Evolutionary conservation across 1,140 invertebrate genomes (phyloP).

Genomic region (Ptiloglossa arizonensis): DNA sequence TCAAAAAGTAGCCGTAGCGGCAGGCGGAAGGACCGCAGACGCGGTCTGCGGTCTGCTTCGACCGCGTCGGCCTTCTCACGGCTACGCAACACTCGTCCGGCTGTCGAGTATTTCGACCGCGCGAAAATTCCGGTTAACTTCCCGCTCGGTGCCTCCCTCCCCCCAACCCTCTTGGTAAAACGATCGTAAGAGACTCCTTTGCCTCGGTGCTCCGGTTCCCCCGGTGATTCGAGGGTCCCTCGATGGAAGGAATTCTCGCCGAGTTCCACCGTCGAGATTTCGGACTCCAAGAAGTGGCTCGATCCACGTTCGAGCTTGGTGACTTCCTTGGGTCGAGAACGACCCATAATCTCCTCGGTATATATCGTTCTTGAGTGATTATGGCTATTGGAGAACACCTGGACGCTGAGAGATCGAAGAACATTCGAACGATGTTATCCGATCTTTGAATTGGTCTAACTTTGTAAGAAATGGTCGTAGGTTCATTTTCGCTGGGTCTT

Average conservation of each 20-base stretch:
- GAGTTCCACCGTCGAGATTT: too few species aligned
- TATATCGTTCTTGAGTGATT: too few species aligned
- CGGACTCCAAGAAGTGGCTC: too few species aligned
- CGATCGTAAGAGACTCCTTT: neutral
- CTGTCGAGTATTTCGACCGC: constrained; percentile 37
- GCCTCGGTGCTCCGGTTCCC: neutral
- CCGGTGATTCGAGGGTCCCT: neutral
- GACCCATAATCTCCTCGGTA: too few species aligned
- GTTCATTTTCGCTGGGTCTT: too few species aligned
- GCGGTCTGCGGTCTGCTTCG: constrained; percentile 67
- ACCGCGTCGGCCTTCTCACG: constrained; percentile 65
- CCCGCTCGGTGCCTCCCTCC: neutral
- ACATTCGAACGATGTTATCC: too few species aligned
- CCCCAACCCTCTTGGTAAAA: neutral
- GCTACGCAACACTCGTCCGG: constrained; percentile 39
- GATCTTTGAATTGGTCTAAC: too few species aligned
- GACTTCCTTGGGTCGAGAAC: too few species aligned
- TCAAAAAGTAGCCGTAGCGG: constrained; percentile 60
- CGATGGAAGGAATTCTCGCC: neutral
- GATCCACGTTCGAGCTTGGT: too few species aligned
- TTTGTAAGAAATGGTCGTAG: too few species aligned
- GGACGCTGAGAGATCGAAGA: too few species aligned
- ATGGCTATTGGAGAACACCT: too few species aligned
- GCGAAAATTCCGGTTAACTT: constrained; percentile 62
- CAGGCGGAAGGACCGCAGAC: constrained; percentile 70